Conservation (phyloP, 2,888 invertebrate genomes). For the Diogma glabrata region DNA sequence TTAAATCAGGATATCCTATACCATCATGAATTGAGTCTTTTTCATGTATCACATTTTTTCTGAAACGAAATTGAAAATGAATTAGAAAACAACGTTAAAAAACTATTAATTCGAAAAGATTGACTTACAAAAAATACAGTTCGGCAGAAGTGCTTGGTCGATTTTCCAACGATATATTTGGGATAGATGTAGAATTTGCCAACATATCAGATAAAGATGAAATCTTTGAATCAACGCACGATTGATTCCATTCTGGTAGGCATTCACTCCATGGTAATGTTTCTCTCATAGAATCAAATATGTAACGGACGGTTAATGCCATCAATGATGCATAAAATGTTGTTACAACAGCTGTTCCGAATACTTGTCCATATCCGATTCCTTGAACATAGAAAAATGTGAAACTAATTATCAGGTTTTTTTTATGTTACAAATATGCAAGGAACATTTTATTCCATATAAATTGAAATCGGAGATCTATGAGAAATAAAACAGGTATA, state of each 20-base stretch:
- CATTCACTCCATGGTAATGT: constrained; percentile 53
- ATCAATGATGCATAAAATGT: constrained; percentile 57
- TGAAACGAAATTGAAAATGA: constrained; percentile 24
- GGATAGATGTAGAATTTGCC: constrained; percentile 21
- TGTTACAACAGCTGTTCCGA: constrained; percentile 44
- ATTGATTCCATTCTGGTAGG: constrained; percentile 39
- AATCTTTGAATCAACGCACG: constrained; percentile 34
- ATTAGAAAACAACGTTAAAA: neutral
- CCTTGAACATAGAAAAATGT: constrained; percentile 31
- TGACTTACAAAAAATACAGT: constrained; percentile 38
- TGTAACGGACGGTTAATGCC: constrained; percentile 51
- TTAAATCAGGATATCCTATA: constrained; percentile 44
- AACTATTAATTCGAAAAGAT: neutral
- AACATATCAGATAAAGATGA: constrained; percentile 17
- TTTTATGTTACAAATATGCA: too few relatives aligned
- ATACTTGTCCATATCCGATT: constrained; percentile 44
- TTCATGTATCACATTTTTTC: constrained; percentile 42
- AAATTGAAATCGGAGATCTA: too few relatives aligned
- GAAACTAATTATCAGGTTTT: too few relatives aligned
- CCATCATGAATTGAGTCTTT: constrained; percentile 39
- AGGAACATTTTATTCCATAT: too few relatives aligned
- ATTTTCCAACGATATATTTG: neutral
- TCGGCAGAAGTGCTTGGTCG: constrained; percentile 28
- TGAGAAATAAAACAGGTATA: too few relatives aligned
- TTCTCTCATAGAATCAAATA: constrained; percentile 47